Base-by-base conservation (phyloP, 2,113 vertebrate species). In the Clarias macrocephalus region DNA sequence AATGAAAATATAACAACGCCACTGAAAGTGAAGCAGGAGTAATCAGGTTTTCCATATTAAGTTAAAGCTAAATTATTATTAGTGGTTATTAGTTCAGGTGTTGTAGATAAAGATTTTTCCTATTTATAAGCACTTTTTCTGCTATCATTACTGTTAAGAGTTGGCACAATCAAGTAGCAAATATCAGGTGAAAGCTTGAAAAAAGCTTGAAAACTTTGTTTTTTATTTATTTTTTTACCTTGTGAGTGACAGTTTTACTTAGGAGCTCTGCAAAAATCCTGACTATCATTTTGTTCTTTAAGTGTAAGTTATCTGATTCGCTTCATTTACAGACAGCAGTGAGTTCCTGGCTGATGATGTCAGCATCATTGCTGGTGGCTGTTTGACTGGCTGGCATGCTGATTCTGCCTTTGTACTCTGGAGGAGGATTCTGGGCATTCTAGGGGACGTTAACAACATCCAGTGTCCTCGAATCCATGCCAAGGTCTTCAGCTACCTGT, bases 311-410 rank as follows among this genome's bases (percentile, higher is more conserved):
- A 13, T 73, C 42, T 88, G 23, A 75, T n/a, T 73, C 60, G 12
- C 83, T 86, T 79, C 23, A n/a, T 12, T 90, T 91, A 3, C 93
- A 99, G 98, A 99, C 85, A 99, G 97, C 72, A 98, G 95, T 0
- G 98, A 99, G 86, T 98, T 96, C 92, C 96, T 99, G 73, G 95
- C 97, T 16, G 98, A 99, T 25, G 97, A 99, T 90, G 95, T 97
- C 91, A 99, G 98, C 91, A 98, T 99, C 88, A 98, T 99, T 85
- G 97, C 98, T 48, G 98, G 98, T 63, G 98, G 98, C 80, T 98
- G 95, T 88, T 96, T 99, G 66, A 94, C 95, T 0, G 98, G 98
- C 23, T 99, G 98, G 98, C 97, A 97, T 86, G 94, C 98, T 1
- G 98, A 99, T 91, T 99, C 97, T 18, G 97, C 98, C 2, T 96